Evolutionary conservation across 2,888 invertebrate species (phyloP).

Genomic region (Scaptomyza flava): DNA sequence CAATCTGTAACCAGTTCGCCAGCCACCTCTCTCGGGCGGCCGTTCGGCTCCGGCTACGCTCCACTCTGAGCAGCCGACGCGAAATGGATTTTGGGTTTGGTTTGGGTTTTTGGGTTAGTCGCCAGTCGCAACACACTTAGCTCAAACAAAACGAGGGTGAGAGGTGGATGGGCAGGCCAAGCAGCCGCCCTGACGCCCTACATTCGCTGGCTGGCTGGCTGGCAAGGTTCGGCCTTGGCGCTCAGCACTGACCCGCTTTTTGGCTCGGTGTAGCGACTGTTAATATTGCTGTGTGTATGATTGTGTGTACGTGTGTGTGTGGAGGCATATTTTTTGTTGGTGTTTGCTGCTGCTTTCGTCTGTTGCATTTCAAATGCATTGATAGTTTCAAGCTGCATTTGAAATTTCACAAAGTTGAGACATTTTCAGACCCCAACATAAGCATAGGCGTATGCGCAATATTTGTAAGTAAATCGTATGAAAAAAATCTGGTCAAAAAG

Average conservation of each 20-base stretch:
- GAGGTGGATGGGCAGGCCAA: conserved; percentile 46
- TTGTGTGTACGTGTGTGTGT: conserved; percentile 14
- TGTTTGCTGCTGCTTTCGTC: conserved; percentile 20
- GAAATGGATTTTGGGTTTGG: conserved; percentile 49
- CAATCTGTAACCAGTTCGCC: conserved; percentile 55
- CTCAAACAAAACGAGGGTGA: background rate
- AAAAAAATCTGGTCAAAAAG: background rate
- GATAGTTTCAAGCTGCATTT: background rate
- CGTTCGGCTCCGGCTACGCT: conserved; percentile 16
- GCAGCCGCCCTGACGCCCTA: conserved; percentile 75
- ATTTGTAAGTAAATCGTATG: background rate
- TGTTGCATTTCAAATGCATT: conserved; percentile 59
- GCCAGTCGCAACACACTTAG: conserved; percentile 20
- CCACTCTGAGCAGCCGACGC: conserved; percentile 38
- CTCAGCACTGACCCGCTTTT: conserved; percentile 78
- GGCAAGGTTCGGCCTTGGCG: conserved; percentile 77
- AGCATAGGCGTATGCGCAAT: conserved; percentile 41
- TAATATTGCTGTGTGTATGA: conserved; percentile 12
- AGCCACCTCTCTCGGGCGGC: conserved; percentile 21
- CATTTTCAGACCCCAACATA: conserved; percentile 18
- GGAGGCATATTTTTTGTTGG: conserved; percentile 51
- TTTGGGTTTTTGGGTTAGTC: conserved; percentile 53
- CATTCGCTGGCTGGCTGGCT: conserved; percentile 46
- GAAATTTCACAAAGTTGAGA: conserved; percentile 30
- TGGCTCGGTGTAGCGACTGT: conserved; percentile 21